These are phyloP conservation scores for Caenorhabditis sinica DNA, from an alignment of 2,888 invertebrate genomes.

Conservation along the genomic window DNA sequence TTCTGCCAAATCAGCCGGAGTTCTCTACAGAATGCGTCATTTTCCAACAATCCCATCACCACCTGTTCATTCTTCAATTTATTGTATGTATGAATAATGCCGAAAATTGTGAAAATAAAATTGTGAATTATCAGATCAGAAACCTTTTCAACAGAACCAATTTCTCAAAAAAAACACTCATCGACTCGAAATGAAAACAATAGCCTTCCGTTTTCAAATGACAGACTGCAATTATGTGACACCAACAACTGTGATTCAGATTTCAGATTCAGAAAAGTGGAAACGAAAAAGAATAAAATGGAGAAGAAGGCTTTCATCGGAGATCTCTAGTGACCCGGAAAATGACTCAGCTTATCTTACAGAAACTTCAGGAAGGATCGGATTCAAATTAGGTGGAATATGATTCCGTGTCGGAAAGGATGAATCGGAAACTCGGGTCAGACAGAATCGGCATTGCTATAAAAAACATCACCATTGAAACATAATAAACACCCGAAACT, in stretches of 20 bases:
- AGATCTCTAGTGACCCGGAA: constrained; percentile 47
- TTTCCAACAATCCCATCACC: constrained; percentile 1
- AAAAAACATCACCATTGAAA: too few species aligned
- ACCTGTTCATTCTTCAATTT: constrained; percentile 20
- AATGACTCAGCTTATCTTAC: constrained; percentile 21
- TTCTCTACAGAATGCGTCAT: constrained; percentile 46
- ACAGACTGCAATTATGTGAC: constrained; percentile 42
- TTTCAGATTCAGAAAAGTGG: constrained; percentile 21
- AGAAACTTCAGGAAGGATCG: not conserved
- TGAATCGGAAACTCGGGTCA: not conserved
- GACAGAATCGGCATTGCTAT: too few species aligned
- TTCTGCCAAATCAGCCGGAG: constrained; percentile 62
- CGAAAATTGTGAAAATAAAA: constrained; percentile 43
- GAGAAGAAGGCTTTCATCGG: constrained; percentile 7
- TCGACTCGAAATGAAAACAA: constrained; percentile 24
- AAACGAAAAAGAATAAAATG: constrained; percentile 8
- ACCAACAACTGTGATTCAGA: constrained; percentile 50
- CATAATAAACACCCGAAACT: constrained; percentile 30
- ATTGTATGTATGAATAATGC: constrained; percentile 53
- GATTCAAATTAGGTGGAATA: not conserved
- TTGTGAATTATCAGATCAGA: constrained; percentile 36
- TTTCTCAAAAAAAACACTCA: not conserved
- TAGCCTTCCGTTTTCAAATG: constrained; percentile 7
- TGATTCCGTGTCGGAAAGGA: not conserved
- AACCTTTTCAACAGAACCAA: constrained; percentile 8